Evolutionary conservation across 37 sponge, comb jelly and placozoan species (phyloP).

Genomic region (Beroe forskalii): DNA sequence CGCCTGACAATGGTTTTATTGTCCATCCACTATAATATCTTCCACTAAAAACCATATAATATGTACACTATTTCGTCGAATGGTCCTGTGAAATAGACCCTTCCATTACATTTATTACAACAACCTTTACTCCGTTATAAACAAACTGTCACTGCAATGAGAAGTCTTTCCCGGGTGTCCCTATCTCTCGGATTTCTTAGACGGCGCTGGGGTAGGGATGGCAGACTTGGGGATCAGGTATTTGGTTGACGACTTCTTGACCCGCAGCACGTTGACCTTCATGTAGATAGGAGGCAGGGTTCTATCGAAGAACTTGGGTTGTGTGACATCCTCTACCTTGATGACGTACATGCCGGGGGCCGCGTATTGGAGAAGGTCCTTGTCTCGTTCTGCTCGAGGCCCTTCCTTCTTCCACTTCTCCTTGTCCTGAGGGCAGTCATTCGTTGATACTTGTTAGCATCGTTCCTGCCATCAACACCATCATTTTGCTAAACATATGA

Average conservation of each 20-base stretch:
- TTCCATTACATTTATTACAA: too few species aligned
- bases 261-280: constrained; percentile 10
- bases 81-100: too few species aligned
- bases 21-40: too few species aligned
- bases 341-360: constrained; percentile 46
- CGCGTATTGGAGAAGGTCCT: constrained; percentile 27
- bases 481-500: too few species aligned
- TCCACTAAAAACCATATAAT: too few species aligned
- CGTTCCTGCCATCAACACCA: too few species aligned
- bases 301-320: constrained; percentile 26
- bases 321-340: constrained; percentile 33
- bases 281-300: constrained; percentile 15
- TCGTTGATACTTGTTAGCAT: too few species aligned
- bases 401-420: constrained; percentile 56
- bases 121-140: too few species aligned
- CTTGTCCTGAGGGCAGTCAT: constrained; percentile 32
- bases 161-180: too few species aligned
- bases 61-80: too few species aligned
- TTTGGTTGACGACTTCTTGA: constrained; percentile 61
- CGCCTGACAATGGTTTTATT: too few species aligned
- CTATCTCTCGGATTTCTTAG: neutral
- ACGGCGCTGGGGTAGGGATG: neutral
- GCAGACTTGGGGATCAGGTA: constrained; percentile 38
- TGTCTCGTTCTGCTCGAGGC: constrained; percentile 48
- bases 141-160: too few species aligned